Evolutionary conservation across 2,113 vertebrate genomes (phyloP).

Genomic region (Pipra filicauda): DNA sequence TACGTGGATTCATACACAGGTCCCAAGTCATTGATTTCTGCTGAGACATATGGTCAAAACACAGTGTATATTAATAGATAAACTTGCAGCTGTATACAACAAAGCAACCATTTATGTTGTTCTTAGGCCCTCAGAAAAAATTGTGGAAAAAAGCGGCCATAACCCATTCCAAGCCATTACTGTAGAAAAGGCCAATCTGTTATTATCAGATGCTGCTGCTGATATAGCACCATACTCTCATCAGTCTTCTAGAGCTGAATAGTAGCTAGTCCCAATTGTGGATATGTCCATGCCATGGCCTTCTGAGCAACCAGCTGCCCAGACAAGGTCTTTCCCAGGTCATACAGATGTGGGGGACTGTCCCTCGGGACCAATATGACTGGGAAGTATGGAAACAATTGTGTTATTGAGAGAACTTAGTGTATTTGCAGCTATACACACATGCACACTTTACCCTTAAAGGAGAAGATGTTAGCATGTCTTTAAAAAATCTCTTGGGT

Average conservation of each 20-base stretch:
- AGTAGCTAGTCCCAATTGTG: background rate
- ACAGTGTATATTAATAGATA: background rate
- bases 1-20: background rate
- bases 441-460: background rate
- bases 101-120: background rate
- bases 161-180: background rate
- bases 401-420: background rate
- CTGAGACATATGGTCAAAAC: background rate
- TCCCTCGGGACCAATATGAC: background rate
- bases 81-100: background rate
- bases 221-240: background rate
- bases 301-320: background rate
- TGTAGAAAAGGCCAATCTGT: background rate
- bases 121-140: background rate
- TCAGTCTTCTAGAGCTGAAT: background rate
- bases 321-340: background rate
- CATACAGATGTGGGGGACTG: accelerated
- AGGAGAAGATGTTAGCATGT: background rate
- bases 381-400: background rate
- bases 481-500: background rate
- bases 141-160: background rate
- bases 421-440: background rate
- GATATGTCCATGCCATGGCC: too few relatives aligned
- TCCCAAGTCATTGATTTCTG: background rate
- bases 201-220: background rate